Base-by-base conservation (phyloP, 2,113 vertebrate genomes). In the Callaeas wilsoni region DNA sequence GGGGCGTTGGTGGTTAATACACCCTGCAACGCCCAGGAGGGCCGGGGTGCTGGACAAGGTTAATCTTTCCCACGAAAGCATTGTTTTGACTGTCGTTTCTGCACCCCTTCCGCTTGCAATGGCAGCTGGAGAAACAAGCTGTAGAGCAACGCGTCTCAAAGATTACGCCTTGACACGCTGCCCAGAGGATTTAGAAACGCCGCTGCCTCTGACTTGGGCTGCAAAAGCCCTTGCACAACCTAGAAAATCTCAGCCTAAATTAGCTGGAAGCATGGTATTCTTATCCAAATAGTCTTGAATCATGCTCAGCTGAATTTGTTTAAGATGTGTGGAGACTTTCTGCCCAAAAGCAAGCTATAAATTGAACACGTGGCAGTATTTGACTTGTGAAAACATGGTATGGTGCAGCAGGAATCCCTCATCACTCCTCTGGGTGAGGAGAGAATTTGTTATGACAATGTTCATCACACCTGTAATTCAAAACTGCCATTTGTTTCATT, bases 401-500 rank as follows among this genome's bases (percentile, higher is more conserved):
- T 53, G 74, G 57, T 83, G 10, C 41, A 73, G 77, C 41, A 90
- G 90, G 87, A 81, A n/a, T 87, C 80, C 55, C 86, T 89, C 56
- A n/a, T 35, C 3, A 0, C 60, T 93, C 68, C 65, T 74, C 71
- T 78, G 76, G 76, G 50, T 55, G 33, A 93, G 83, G 68, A 57
- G 55, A 68, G 49, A 78, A 84, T 91, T 93, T 93, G 81, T 93
- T 39, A 50, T 70, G 81, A 76, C 84, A 81, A 29, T 64, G 65
- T 84, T 84, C 41, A 68, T 79, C 84, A 60, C 69, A 92, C 16
- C 56, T 84, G 2, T 87, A 94, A 84, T 82, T 94, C 80, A 94
- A 13, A 78, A n/a, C 69, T 94, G 91, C 32, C 77, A 41, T 87
- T 94, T 92, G 39, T 75, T 92, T 93, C 73, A 37, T 75, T 90